Conservation (phyloP, 2,113 vertebrate species). For the Orientallactaga bullata region DNA sequence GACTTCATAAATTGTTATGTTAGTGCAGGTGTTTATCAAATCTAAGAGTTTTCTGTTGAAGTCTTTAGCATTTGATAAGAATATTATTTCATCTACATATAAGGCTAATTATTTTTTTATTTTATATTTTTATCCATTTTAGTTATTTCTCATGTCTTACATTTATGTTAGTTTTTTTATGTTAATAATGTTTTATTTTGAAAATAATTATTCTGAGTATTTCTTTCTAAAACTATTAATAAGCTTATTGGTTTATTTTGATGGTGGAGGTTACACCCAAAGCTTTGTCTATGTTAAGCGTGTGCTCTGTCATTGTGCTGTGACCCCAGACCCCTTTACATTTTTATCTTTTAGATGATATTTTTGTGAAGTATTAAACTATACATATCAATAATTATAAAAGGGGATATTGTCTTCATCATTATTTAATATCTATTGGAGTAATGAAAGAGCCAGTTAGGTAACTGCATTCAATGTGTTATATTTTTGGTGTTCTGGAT, state of each 20-base stretch:
- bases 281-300: no score
- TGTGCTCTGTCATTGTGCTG: neutral
- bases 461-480: no score
- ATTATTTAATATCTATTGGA: neutral
- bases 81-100: no score
- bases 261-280: neutral
- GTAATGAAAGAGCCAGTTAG: no score
- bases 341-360: neutral
- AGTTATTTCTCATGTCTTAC: neutral
- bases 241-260: neutral
- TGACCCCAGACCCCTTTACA: neutral
- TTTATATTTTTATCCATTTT: no score
- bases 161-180: neutral
- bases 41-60: no score
- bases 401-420: neutral
- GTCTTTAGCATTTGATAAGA: no score
- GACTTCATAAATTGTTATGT: no score
- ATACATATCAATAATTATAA: neutral
- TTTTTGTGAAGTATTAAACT: neutral
- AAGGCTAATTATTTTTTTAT: no score
- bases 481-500: no score
- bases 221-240: neutral
- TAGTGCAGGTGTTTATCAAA: no score
- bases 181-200: neutral
- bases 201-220: neutral